phyloP scores from a whole-genome alignment of 2,888 invertebrate species.

The Ferdinandea cuprea region DNA sequence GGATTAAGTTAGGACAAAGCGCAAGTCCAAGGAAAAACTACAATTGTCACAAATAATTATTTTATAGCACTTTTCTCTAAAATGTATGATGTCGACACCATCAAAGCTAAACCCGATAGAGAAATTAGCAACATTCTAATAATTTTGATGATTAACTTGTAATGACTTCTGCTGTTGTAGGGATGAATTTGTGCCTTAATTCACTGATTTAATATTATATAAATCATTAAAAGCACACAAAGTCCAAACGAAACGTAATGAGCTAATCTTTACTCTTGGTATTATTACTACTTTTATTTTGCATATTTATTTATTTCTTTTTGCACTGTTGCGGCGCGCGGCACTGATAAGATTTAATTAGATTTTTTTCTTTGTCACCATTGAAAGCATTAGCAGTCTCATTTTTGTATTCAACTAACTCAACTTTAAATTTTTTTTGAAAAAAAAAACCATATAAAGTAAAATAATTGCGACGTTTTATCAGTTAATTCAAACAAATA shows the following conservation, averaged over 20 bases:
- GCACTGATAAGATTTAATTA: constrained; percentile 46
- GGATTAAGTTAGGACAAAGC: too few relatives aligned
- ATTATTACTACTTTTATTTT: constrained; percentile 20
- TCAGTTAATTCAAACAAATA: constrained; percentile 55
- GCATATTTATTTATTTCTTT: constrained; percentile 8
- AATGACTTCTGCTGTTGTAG: constrained; percentile 7
- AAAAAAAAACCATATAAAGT: too few relatives aligned
- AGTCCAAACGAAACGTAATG: constrained; percentile 50
- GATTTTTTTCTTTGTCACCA: not conserved
- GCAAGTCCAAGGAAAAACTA: too few relatives aligned
- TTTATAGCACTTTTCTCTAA: too few relatives aligned
- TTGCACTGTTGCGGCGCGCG: not conserved
- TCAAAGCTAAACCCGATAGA: constrained; percentile 1
- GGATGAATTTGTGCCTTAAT: not conserved
- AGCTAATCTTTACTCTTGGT: constrained; percentile 35
- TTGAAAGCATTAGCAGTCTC: not conserved
- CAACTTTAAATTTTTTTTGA: too few relatives aligned
- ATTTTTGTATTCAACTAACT: constrained; percentile 15
- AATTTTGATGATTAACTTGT: constrained; percentile 33
- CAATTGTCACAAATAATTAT: too few relatives aligned
- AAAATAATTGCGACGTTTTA: constrained; percentile 53
- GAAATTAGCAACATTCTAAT: constrained; percentile 2
- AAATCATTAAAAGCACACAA: constrained; percentile 16
- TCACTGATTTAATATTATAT: constrained; percentile 10
- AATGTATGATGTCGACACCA: too few relatives aligned